These are phyloP conservation scores for Harpagoxenus sublaevis DNA, from an alignment of 2,888 invertebrate genomes.

Conservation along the genomic window DNA sequence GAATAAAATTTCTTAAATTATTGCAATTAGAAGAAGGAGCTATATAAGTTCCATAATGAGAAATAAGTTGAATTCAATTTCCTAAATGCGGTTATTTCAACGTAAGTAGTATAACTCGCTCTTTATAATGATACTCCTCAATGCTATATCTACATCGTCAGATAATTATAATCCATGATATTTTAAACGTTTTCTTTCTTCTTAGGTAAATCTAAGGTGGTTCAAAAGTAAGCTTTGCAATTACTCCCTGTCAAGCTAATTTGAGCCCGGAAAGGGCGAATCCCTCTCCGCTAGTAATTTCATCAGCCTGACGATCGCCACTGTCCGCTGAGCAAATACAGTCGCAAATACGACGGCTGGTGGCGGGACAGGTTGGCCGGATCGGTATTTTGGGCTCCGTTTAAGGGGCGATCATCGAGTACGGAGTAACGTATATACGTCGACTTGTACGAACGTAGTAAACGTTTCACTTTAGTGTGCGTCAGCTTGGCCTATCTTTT, in stretches of 20 bases:
- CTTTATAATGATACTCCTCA: neutral
- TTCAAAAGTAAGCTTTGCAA: neutral
- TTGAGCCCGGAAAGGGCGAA: slow-evolving; percentile 12
- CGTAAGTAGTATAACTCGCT: neutral
- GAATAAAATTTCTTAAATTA: neutral
- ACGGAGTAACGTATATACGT: slow-evolving; percentile 20
- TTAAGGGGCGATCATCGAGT: slow-evolving; percentile 69
- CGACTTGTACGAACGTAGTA: slow-evolving; percentile 68
- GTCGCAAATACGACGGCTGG: slow-evolving; percentile 28
- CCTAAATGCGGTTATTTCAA: neutral
- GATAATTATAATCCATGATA: neutral
- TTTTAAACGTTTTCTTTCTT: neutral
- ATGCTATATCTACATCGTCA: neutral
- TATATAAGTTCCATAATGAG: neutral
- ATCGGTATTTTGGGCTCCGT: slow-evolving; percentile 61
- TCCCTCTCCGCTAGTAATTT: slow-evolving; percentile 61
- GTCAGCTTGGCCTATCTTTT: slow-evolving; percentile 66
- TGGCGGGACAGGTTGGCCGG: neutral
- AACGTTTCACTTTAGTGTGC: slow-evolving; percentile 68
- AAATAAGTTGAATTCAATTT: neutral
- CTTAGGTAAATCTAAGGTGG: neutral
- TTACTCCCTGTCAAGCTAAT: slow-evolving; percentile 26
- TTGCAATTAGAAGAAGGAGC: neutral
- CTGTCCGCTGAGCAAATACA: slow-evolving; percentile 62
- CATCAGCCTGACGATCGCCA: slow-evolving; percentile 63